Evolutionary conservation across 1,140 invertebrate genomes (phyloP), one percentile per base, ranked within the genome.

Genomic region (Bombus breviceps): DNA sequence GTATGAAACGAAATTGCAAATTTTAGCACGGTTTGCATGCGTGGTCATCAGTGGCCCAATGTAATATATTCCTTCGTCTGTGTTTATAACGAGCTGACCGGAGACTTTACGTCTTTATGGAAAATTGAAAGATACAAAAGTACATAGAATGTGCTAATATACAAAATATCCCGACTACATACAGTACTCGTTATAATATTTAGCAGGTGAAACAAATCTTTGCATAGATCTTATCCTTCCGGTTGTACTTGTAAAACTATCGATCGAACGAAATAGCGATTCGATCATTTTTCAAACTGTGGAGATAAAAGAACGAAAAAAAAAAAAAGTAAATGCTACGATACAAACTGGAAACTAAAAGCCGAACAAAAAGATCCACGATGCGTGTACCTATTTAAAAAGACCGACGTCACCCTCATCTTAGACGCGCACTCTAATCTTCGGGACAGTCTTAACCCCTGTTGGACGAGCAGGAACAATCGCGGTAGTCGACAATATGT

Each of bases 401-500:
- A 68, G 66, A 68, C 18, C 66, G 25, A 59, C 57, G 12, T 62
- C 28, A 62, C 28, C 28, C 59, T 62, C 59, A 0, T 62, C 28
- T 62, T 62, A n/a, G 12, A n/a, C 12, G 28, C 59, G 28, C 28
- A n/a, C 28, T 62, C 28, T n/a, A n/a, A 62, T 62, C 28, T 28
- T 53, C 47, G 47, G 18, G 18, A 53, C 32, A 15, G 66, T 69
- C 53, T 83, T 83, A 71, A 83, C 74, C 39, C 64, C 47, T 18
- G 47, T 66, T 68, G 77, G 37, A 43, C 73, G 66, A 73, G 43
- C 68, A 43, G 41, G 74, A 74, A 64, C 69, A 69, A 80, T 66
- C 34, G 37, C 57, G 5, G 47, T 22, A 22, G 18, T 22, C 47
- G 47, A 22, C 47, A 22, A 53, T 53, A n/a, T 68, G 73, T 62